A percentile compares a stretch with the other conserved stretches of the same genome.
Evolutionary conservation across 2,113 vertebrate genomes (phyloP).

Genomic region (Carassius carassius): DNA sequence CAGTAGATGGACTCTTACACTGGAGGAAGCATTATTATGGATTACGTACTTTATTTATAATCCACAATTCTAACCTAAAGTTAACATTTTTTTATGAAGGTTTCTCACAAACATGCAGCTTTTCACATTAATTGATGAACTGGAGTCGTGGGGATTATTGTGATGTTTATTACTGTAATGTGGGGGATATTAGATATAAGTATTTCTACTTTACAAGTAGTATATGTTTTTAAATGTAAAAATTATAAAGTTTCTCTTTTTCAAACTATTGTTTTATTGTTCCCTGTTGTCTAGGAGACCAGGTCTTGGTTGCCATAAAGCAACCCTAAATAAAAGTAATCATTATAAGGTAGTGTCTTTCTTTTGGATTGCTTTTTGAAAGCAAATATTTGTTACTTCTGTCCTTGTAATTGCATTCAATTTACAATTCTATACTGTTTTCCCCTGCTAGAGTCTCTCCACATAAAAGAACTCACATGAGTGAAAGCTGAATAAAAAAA

Average conservation of each 20-base stretch:
- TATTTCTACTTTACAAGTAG: too few species aligned
- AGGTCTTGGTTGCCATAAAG: background rate
- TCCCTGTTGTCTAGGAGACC: background rate
- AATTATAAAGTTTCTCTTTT: background rate
- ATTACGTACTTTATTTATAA: too few species aligned
- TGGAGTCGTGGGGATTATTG: too few species aligned
- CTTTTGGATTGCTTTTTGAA: slow-evolving; percentile 13
- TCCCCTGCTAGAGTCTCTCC: background rate
- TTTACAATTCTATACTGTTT: slow-evolving; percentile 16
- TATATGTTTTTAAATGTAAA: too few species aligned
- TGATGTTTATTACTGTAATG: too few species aligned
- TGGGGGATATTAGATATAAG: too few species aligned
- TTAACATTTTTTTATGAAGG: too few species aligned
- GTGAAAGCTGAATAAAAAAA: background rate
- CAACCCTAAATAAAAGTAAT: background rate
- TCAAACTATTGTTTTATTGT: background rate
- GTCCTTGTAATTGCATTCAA: slow-evolving; percentile 25
- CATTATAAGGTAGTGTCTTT: background rate
- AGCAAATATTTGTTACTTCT: slow-evolving; percentile 16
- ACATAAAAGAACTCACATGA: background rate
- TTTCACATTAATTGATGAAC: too few species aligned
- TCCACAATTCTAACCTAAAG: too few species aligned
- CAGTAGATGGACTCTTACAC: too few species aligned
- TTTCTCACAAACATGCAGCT: too few species aligned
- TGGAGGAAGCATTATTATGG: too few species aligned